Evolutionary conservation across 64 coral and sea anemone species (phyloP), one percentile per base, ranked within the genome.

Genomic region (Montipora sp.): DNA sequence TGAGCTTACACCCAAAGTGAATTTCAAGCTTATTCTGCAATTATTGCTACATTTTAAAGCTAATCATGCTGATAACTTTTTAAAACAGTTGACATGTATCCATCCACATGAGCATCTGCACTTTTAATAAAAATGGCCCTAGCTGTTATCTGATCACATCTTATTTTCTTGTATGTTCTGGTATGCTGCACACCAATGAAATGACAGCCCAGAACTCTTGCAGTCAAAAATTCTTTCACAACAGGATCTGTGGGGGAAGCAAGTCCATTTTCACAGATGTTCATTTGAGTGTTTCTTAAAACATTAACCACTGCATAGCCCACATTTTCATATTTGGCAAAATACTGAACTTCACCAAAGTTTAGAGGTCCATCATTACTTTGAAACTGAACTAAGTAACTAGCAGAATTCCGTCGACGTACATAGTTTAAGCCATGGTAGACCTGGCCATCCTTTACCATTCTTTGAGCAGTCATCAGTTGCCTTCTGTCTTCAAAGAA

Each of bases 31-130:
- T 63, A 63, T 63, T 63, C 13, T 63, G 3, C 59, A 63, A 63
- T 63, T 3, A 27, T 21, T 81, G 48, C 36, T 49, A 79, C 43
- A 12, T 3, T 81, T 22, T 51, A 59, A 81, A 27, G 50, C 80
- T 87, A 92, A 76, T 92, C 90, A 85, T 84, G 90, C 90, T 85
- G 90, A 75, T 92, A 92, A 61, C 90, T 92, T 84, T 83, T 92
- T 84, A 92, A 75, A 83, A 83, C 80, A 59, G 80, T 60, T 48
- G 90, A 92, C 20, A 92, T 68, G 82, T 92, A 92, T 19, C 90
- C 90, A 92, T 92, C 90, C 27, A 83, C 50, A 84, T 46, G 79
- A 85, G 90, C 79, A 55, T 92, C 90, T 74, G 57, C 69, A 60
- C 67, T 59, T 59, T 92, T 47, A 71, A 83, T 79, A 57, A 83